Conservation (phyloP, 2,113 vertebrate species). For the Leucosticte australis region DNA sequence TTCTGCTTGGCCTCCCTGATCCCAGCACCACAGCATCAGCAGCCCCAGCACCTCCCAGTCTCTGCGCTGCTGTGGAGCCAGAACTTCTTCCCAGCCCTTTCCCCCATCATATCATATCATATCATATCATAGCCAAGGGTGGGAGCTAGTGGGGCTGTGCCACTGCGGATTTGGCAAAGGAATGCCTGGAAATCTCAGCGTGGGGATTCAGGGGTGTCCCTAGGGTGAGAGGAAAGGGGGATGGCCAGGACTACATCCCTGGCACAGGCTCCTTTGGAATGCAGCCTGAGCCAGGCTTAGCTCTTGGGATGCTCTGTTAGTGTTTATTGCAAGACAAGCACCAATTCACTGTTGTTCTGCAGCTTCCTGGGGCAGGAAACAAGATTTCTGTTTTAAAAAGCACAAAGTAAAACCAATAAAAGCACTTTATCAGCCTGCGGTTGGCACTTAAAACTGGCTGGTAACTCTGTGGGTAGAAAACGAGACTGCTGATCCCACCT, state of each 20-base stretch:
- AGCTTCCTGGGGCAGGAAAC: background rate
- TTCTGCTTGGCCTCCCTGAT: background rate
- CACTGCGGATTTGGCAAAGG: background rate
- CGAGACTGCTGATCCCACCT: rapidly evolving
- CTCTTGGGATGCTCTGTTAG: background rate
- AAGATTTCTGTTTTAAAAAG: background rate
- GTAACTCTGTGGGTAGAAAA: background rate
- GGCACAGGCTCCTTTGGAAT: background rate
- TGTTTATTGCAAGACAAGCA: background rate
- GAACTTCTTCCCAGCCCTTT: background rate
- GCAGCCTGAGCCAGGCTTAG: background rate
- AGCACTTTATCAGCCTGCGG: background rate
- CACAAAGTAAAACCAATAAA: background rate
- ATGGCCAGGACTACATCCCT: background rate
- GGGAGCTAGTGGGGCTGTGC: background rate
- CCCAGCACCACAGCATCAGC: background rate
- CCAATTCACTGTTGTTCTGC: background rate
- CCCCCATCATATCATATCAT: rapidly evolving
- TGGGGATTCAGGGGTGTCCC: background rate
- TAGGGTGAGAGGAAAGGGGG: background rate
- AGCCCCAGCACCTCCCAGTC: background rate
- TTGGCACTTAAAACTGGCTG: background rate
- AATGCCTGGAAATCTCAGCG: background rate
- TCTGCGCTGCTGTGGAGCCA: rapidly evolving
- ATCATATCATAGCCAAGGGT: background rate